These are phyloP conservation scores for Hemithea aestivaria DNA, from an alignment of 2,888 invertebrate species.

Conservation along the genomic window DNA sequence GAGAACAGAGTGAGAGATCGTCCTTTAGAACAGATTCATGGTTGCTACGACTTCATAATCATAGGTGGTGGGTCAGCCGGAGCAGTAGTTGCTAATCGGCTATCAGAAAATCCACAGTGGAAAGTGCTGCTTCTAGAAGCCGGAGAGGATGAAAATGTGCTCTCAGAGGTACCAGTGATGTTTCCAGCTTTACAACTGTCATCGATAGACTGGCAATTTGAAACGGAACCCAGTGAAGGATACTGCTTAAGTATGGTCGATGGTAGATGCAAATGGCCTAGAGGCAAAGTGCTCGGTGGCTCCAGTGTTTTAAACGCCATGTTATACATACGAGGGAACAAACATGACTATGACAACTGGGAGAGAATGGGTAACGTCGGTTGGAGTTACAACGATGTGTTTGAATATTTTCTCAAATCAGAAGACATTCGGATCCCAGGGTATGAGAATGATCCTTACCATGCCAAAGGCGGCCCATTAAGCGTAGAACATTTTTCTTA, in stretches of 20 bases:
- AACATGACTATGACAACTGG: slow-evolving; percentile 92
- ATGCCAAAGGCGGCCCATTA: slow-evolving; percentile 85
- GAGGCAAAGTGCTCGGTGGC: slow-evolving; percentile 89
- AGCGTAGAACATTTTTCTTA: slow-evolving; percentile 85
- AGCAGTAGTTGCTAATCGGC: slow-evolving; percentile 86
- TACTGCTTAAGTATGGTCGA: slow-evolving; percentile 85
- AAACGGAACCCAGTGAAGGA: slow-evolving; percentile 83
- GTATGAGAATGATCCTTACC: slow-evolving; percentile 78
- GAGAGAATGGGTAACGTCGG: slow-evolving; percentile 84
- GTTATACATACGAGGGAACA: slow-evolving; percentile 92
- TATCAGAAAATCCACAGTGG: slow-evolving; percentile 87
- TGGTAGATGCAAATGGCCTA: slow-evolving; percentile 84
- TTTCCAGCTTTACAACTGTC: slow-evolving; percentile 86
- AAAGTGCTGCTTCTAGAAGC: slow-evolving; percentile 88
- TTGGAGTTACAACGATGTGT: slow-evolving; percentile 87
- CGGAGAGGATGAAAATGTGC: slow-evolving; percentile 84
- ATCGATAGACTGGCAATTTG: slow-evolving; percentile 89
- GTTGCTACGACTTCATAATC: slow-evolving; percentile 88
- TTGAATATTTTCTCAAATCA: slow-evolving; percentile 88
- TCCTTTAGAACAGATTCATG: slow-evolving; percentile 70
- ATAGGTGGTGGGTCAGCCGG: slow-evolving; percentile 92
- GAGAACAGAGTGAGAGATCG: slow-evolving; percentile 80
- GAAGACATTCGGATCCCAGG: slow-evolving; percentile 87
- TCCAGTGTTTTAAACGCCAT: slow-evolving; percentile 93
- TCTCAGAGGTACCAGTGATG: slow-evolving; percentile 85